These are phyloP conservation scores for Malacosoma neustria DNA, from an alignment of 2,888 invertebrate species.

Conservation along the genomic window DNA sequence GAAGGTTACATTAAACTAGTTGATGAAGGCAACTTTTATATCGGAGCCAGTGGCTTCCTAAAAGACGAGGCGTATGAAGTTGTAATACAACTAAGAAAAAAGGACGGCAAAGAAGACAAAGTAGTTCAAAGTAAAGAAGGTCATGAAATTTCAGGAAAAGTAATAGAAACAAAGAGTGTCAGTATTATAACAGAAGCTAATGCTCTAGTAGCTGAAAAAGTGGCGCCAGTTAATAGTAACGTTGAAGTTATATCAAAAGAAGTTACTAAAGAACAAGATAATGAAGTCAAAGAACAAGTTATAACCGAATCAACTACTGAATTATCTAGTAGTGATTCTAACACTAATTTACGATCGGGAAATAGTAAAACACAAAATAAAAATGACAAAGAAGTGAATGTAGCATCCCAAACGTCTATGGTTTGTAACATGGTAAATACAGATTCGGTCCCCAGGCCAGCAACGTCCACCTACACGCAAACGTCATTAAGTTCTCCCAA, in stretches of 20 bases:
- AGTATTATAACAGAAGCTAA: slow-evolving; percentile 4
- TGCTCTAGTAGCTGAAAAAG: not conserved
- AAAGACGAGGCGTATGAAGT: slow-evolving; percentile 60
- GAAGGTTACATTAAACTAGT: slow-evolving; percentile 40
- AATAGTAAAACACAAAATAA: slow-evolving; percentile 11
- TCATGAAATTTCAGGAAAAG: slow-evolving; percentile 6
- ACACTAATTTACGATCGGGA: slow-evolving; percentile 2
- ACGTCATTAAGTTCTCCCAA: slow-evolving; percentile 43
- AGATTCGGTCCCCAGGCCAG: slow-evolving; percentile 26
- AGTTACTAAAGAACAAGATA: not conserved
- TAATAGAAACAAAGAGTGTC: slow-evolving; percentile 7
- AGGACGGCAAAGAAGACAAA: slow-evolving; percentile 24
- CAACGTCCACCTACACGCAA: slow-evolving; percentile 54
- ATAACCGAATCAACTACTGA: slow-evolving; percentile 1
- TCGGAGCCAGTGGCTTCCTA: slow-evolving; percentile 50
- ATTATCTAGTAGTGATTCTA: slow-evolving; percentile 1
- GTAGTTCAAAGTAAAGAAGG: slow-evolving; percentile 10
- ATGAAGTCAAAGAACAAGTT: slow-evolving; percentile 1
- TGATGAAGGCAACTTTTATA: slow-evolving; percentile 48
- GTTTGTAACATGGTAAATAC: slow-evolving; percentile 19
- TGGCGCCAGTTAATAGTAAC: not conserved
- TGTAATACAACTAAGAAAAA: slow-evolving; percentile 57
- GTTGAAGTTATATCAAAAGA: not conserved
- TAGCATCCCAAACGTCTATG: slow-evolving; percentile 24
- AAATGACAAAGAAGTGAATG: slow-evolving; percentile 30